Conservation (phyloP, 2,797 vertebrate species). For the Macropodus opercularis region DNA sequence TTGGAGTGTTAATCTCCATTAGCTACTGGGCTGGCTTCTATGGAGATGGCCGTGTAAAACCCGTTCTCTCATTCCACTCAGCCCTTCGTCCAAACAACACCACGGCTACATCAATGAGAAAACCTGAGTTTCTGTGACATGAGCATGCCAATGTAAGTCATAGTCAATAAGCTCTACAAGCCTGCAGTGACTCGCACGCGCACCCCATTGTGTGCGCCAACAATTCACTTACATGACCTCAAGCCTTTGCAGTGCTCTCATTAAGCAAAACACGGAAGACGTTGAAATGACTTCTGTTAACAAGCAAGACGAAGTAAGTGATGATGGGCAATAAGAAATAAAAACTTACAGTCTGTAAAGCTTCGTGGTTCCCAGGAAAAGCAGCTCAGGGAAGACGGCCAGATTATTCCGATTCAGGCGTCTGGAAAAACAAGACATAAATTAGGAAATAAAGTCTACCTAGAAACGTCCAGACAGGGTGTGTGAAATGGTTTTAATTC, state of each 20-base stretch:
- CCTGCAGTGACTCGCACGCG: conserved; percentile 11
- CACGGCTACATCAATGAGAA: conserved; percentile 21
- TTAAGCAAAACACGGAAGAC: conserved; percentile 10
- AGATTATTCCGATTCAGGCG: conserved; percentile 98
- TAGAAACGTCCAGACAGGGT: conserved; percentile 39
- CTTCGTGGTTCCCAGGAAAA: conserved; percentile 94
- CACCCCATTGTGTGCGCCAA: neutral
- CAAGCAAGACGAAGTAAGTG: conserved; percentile 15
- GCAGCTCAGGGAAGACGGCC: conserved; percentile 95
- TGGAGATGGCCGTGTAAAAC: conserved; percentile 53
- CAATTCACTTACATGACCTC: neutral
- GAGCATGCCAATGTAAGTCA: conserved; percentile 14
- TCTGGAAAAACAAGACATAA: conserved; percentile 84
- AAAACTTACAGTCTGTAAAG: conserved; percentile 96
- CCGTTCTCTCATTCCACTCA: conserved; percentile 36
- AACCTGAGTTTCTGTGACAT: conserved; percentile 15
- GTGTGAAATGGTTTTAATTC: conserved; percentile 43
- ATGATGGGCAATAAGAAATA: conserved; percentile 25
- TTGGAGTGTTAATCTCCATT: conserved; percentile 81
- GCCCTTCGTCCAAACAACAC: conserved; percentile 37
- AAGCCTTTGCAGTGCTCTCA: neutral
- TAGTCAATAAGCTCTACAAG: neutral
- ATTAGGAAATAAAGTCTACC: conserved; percentile 56
- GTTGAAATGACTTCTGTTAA: conserved; percentile 6
- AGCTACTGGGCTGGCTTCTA: conserved; percentile 78